Base-by-base conservation (phyloP, 2,113 vertebrate species). In the Nothocercus julius region DNA sequence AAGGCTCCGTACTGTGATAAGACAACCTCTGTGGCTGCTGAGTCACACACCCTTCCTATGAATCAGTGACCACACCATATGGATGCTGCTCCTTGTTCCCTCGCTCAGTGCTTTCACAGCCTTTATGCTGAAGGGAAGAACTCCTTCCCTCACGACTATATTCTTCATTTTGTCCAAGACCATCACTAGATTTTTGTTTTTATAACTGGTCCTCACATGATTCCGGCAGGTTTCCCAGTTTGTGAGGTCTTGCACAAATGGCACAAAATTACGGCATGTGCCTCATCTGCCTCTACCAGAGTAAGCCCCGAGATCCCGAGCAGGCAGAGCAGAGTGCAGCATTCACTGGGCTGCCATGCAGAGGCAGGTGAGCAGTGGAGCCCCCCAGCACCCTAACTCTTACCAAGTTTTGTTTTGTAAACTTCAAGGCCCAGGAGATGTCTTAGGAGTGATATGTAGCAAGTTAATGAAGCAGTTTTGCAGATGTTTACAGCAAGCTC, bases 311-410 rank as follows among this genome's bases (percentile, higher is more conserved):
- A 63, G 34, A 38, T 36, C 24, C 22, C 22, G 25, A 21, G 22
- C 22, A 24, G 34, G 34, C 34, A 62, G 19, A 62, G 18, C 13
- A 24, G 4, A 14, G n/a, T 13, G 59, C 32, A 13, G n/a, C 18
- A 36, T 32, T 32, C 54, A 32, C 54, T 58, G 56, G 24, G 9
- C 42, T 45, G 17, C 22, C 30, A 19, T 2, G 9, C 24, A 56
- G n/a, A 19, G 2, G 9, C 24, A 56, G n/a, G 44, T 0, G 3
- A 13, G 28, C 49, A 30, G 40, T 0, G 0, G n/a, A 56, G 38
- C 17, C 44, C 18, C 38, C 42, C 44, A 16, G 17, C 1, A 0
- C 15, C 34, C 11, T 13, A 70, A 3, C 32, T 18, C 25, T 25
- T 54, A 21, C 20, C 49, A 76, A 66, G 49, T 75, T 11, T 14